Percentiles rank a stretch among this genome's conserved stretches.
Conservation (phyloP, 2,888 invertebrate species). For the Anoplius nigerrimus region DNA sequence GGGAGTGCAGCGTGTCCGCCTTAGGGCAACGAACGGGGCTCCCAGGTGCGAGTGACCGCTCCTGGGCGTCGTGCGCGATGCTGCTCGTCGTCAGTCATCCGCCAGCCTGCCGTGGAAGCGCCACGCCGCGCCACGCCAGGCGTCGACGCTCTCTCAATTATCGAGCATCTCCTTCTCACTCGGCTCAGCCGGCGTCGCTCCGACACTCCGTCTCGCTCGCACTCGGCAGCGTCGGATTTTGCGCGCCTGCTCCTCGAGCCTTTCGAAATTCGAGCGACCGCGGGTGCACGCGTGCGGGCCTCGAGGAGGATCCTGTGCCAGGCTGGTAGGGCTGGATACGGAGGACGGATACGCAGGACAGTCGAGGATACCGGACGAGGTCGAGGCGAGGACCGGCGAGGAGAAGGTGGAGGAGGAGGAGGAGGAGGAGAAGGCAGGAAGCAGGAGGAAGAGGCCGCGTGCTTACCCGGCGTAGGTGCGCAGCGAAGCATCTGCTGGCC, state of each 20-base stretch:
- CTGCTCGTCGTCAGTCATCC: constrained; percentile 59
- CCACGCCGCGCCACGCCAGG: constrained; percentile 50
- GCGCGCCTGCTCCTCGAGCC: background rate
- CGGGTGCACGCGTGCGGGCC: background rate
- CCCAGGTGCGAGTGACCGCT: constrained; percentile 18
- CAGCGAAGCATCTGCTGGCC: background rate
- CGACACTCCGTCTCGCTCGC: background rate
- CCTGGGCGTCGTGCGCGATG: constrained; percentile 36
- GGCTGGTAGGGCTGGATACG: too few species aligned
- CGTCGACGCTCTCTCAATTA: constrained; percentile 37
- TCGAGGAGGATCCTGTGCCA: background rate
- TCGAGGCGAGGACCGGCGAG: background rate
- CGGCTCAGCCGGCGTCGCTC: background rate
- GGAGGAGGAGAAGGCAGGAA: background rate
- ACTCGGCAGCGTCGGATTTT: background rate
- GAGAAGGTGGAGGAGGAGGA: background rate
- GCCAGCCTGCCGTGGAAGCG: constrained; percentile 64
- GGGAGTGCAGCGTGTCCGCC: too few species aligned
- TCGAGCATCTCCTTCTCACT: background rate
- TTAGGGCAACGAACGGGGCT: too few species aligned
- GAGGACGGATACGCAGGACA: too few species aligned
- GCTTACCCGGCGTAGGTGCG: too few species aligned
- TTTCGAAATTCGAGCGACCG: constrained; percentile 3
- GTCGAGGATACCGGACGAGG: background rate
- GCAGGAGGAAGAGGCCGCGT: background rate